Percentiles rank a stretch among this genome's conserved stretches.
Conservation (phyloP, 1,140 invertebrate species). For the Penaeus japonicus region DNA sequence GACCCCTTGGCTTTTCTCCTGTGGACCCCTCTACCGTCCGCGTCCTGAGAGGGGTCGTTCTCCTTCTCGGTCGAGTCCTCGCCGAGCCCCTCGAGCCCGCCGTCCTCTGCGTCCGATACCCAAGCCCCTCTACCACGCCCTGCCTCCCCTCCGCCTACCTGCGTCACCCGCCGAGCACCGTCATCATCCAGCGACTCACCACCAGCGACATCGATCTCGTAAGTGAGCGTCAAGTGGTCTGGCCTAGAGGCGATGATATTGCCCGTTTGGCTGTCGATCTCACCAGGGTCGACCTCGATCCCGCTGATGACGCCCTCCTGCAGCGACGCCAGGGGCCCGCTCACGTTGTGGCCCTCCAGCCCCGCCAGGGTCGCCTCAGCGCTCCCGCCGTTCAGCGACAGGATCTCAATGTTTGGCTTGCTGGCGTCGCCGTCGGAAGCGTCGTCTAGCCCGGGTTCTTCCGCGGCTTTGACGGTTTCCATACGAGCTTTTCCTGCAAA, state of each 20-base stretch:
- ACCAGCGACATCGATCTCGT: not conserved
- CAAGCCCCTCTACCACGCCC: not conserved
- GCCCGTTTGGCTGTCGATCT: not conserved
- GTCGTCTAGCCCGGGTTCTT: slow-evolving; percentile 16
- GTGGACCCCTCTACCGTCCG: not conserved
- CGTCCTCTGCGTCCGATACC: slow-evolving; percentile 10
- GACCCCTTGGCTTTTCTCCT: not conserved
- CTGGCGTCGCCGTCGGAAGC: not conserved
- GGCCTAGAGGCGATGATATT: slow-evolving; percentile 10
- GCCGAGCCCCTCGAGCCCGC: not conserved
- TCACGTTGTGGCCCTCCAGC: not conserved
- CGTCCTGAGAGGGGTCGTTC: not conserved
- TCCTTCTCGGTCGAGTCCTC: no score
- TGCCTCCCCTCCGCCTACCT: not conserved
- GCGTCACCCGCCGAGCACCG: not conserved
- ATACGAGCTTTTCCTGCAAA: slow-evolving; percentile 14
- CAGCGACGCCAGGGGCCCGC: slow-evolving; percentile 21
- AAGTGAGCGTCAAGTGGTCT: slow-evolving; percentile 30
- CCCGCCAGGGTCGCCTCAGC: not conserved
- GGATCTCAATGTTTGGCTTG: slow-evolving; percentile 11
- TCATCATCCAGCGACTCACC: not conserved
- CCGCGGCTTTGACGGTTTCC: slow-evolving; percentile 3
- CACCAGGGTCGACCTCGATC: not conserved
- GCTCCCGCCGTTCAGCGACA: slow-evolving; percentile 11
- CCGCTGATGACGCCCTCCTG: slow-evolving; percentile 22